These are phyloP conservation scores for Drosophila asahinai DNA, from an alignment of 1,140 invertebrate genomes.

Conservation along the genomic window DNA sequence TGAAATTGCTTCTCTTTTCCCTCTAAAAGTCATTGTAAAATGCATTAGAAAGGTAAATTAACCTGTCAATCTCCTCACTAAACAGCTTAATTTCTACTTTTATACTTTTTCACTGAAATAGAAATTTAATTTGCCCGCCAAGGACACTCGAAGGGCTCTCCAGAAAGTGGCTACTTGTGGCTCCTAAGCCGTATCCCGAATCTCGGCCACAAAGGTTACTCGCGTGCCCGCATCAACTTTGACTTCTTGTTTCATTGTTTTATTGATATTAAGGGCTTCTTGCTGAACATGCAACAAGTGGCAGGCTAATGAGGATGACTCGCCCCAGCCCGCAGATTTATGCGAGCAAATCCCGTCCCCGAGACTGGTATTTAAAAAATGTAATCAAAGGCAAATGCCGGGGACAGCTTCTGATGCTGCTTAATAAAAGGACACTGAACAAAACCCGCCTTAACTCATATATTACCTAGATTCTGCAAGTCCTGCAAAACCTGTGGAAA, in stretches of 20 bases:
- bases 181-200: too few relatives aligned
- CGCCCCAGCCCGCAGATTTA: not conserved
- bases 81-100: conserved; percentile 34
- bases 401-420: not conserved
- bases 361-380: conserved; percentile 26
- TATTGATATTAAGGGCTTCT: conserved; percentile 42
- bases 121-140: conserved; percentile 8
- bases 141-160: not conserved
- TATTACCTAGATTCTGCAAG: not conserved
- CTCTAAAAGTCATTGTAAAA: too few relatives aligned
- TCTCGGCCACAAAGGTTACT: too few relatives aligned
- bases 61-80: not conserved
- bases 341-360: not conserved
- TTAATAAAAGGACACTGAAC: not conserved
- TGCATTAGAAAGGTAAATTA: not conserved
- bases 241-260: conserved; percentile 32
- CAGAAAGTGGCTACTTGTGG: too few relatives aligned
- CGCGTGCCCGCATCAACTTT: conserved; percentile 2
- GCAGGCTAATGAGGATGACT: conserved; percentile 37
- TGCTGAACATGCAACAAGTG: conserved; percentile 52
- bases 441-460: not conserved
- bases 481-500: conserved; percentile 1
- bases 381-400: conserved; percentile 17
- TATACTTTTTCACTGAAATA: conserved; percentile 35
- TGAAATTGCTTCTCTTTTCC: too few relatives aligned